Conservation (phyloP, 2,113 vertebrate species). For the Zosterops pallidus region DNA sequence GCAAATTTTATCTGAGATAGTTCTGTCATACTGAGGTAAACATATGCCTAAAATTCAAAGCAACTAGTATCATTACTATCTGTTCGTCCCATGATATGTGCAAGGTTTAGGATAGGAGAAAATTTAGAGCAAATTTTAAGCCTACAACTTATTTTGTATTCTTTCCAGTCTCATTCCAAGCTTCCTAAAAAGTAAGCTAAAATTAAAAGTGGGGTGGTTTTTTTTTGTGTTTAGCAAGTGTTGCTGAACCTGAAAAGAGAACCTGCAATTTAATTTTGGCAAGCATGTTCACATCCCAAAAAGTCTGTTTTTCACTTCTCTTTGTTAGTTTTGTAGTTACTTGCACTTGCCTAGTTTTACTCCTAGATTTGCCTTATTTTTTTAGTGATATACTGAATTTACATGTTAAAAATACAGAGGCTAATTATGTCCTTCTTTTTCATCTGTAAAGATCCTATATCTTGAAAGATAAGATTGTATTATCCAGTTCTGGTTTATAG, state of each 20-base stretch:
- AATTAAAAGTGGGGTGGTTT: neutral
- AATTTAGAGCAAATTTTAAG: neutral
- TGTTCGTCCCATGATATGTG: neutral
- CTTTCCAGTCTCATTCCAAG: neutral
- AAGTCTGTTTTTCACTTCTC: neutral
- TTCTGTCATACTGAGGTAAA: neutral
- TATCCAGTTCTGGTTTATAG: neutral
- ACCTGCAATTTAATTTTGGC: neutral
- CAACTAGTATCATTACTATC: neutral
- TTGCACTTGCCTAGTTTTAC: neutral
- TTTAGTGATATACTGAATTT: neutral
- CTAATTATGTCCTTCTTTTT: neutral
- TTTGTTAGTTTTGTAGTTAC: neutral
- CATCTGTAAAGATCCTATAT: neutral
- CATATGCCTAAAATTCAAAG: neutral
- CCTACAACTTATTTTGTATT: neutral
- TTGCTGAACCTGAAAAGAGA: neutral
- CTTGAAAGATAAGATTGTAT: neutral
- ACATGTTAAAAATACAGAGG: neutral
- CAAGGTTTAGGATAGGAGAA: neutral
- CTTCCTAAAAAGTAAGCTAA: neutral
- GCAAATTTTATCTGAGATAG: neutral
- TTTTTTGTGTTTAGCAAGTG: neutral
- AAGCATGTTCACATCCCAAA: neutral
- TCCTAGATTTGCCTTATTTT: neutral